phyloP scores from a whole-genome alignment of 1,140 invertebrate species.

The Asbolus verrucosus region DNA sequence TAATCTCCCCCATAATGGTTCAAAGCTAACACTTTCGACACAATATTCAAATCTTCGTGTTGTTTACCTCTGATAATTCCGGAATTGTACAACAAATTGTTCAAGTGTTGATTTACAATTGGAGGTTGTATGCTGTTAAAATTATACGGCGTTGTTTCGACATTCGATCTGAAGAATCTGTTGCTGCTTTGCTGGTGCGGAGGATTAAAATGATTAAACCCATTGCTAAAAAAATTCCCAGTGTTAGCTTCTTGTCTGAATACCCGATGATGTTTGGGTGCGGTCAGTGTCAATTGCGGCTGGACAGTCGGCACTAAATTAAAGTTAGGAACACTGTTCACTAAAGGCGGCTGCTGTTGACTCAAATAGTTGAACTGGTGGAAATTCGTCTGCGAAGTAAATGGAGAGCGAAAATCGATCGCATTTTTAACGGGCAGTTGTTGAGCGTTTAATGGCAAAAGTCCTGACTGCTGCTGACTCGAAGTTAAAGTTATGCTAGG shows the following conservation, averaged over 20 bases:
- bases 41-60: conserved; percentile 81
- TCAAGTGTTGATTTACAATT: conserved; percentile 72
- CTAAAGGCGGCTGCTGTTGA: conserved; percentile 15
- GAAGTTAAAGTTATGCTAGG: conserved; percentile 66
- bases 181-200: conserved; percentile 46
- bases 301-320: conserved; percentile 6
- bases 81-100: conserved; percentile 73
- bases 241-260: conserved; percentile 67
- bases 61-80: conserved; percentile 71
- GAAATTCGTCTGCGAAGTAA: conserved; percentile 41
- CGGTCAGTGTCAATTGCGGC: conserved; percentile 11
- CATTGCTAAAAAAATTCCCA: conserved; percentile 63
- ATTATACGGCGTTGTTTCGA: conserved; percentile 28
- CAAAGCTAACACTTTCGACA: conserved; percentile 81
- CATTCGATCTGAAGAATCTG: conserved; percentile 57
- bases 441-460: conserved; percentile 59
- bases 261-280: conserved; percentile 59
- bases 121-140: conserved; percentile 53
- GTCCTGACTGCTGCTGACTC: conserved; percentile 45
- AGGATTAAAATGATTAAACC: conserved; percentile 51
- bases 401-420: conserved; percentile 56
- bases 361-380: conserved; percentile 40
- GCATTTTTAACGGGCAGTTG: conserved; percentile 60
- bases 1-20: conserved; percentile 68
- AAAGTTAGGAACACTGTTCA: conserved; percentile 1